Evolutionary conservation across 2,797 vertebrate genomes (phyloP).

Genomic region (Enteromius mattozi): DNA sequence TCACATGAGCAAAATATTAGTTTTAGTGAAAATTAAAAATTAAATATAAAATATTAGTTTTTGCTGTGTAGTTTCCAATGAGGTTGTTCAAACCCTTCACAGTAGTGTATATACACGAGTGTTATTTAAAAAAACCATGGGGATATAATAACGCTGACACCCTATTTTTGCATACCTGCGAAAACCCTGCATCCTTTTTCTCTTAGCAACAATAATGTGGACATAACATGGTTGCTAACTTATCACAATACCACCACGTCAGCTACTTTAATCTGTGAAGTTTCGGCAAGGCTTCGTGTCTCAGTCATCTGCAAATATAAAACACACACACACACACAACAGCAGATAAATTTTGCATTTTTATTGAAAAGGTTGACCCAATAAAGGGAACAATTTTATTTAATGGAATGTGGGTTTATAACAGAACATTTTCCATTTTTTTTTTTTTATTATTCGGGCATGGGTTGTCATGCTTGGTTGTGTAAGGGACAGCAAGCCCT

Average conservation of each 20-base stretch:
- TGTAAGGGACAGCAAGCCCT: conserved; percentile 17
- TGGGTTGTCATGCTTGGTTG: neutral
- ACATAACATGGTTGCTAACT: neutral
- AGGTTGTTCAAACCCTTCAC: neutral
- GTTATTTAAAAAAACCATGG: neutral
- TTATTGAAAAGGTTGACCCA: conserved; percentile 28
- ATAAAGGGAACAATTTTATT: conserved; percentile 11
- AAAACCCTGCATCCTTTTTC: neutral
- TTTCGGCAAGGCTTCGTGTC: neutral
- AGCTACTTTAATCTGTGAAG: neutral
- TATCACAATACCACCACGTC: neutral
- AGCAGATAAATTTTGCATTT: neutral
- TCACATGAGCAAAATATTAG: neutral
- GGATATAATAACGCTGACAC: too few species aligned
- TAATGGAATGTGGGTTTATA: conserved; percentile 43
- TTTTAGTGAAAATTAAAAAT: too few species aligned
- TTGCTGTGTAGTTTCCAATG: neutral
- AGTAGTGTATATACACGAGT: neutral
- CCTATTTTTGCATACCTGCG: neutral
- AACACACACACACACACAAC: neutral
- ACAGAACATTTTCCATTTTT: neutral
- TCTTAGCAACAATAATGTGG: neutral
- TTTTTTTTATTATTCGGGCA: neutral
- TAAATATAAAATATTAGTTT: neutral
- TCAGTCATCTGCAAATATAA: neutral